Evolutionary conservation across 2,888 invertebrate species (phyloP), one percentile per base, ranked within the genome.

Genomic region (Cataglyphis livida): DNA sequence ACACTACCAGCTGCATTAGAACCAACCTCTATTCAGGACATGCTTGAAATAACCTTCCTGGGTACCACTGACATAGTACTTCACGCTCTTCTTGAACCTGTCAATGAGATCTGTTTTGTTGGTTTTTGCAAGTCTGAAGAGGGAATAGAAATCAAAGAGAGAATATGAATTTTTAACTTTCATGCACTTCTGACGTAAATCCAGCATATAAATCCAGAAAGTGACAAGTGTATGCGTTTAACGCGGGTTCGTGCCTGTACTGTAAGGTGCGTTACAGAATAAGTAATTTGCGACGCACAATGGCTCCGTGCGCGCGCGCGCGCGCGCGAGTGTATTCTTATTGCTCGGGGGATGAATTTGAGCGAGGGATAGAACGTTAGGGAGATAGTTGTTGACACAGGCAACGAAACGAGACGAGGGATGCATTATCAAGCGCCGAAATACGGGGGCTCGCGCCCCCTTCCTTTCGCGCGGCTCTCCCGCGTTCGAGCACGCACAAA

Each of bases 281-380:
- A 71, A 85, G 81, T 88, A 89, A 91, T 86, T 87, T 87, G 85
- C 87, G 83, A 89, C 84, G 83, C 75, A 79, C 84, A 85, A 85
- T 89, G 85, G 86, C 84, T 83, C 81, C 10, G 7, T 32, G 32
- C 25, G 38, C 38, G 66, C n/a, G 81, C n/a, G n/a, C n/a, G n/a
- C n/a, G 38, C 38, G 66, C n/a, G 81, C 83, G 84, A 71, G 75
- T 85, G 84, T 87, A 84, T 88, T 84, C 83, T 85, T 81, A 73
- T 85, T 73, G 68, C 81, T 83, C 76, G 18, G 81, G 71, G 66
- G 81, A 86, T 75, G 86, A 51, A 85, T 87, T 88, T 83, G 38
- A 41, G 68, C 68, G 79, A 75, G 57, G 54, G 81, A 81, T 32
- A 21, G 32, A 65, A 64, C 66, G 66, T 38, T 51, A 7, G 66